phyloP scores from a whole-genome alignment of 1,140 invertebrate species.

The Nasonia longicornis region DNA sequence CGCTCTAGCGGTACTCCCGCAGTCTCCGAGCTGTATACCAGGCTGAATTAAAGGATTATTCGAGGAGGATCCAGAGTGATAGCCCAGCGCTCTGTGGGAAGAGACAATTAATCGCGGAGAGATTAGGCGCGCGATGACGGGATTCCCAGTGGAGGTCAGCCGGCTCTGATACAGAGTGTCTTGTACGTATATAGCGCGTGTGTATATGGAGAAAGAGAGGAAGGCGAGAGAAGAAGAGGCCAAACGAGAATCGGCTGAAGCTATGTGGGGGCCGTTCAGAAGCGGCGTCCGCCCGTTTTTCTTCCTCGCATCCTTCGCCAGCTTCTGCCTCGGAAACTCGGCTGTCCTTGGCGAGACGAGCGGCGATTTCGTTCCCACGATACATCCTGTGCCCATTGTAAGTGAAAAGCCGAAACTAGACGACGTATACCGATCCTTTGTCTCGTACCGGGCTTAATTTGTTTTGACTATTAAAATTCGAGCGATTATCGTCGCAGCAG shows the following conservation, averaged over 20 bases:
- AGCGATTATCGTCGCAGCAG: no score
- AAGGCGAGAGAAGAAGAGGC: not conserved
- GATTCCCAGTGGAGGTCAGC: not conserved
- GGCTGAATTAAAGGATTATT: not conserved
- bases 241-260: not conserved
- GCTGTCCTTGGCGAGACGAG: slow-evolving; percentile 6
- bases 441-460: not conserved
- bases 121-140: not conserved
- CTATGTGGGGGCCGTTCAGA: slow-evolving; percentile 11
- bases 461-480: no score
- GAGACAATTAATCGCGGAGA: not conserved
- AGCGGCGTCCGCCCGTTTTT: not conserved
- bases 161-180: not conserved
- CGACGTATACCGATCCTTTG: not conserved
- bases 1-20: no score
- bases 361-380: slow-evolving; percentile 4
- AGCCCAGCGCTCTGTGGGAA: no score
- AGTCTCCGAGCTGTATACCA: not conserved
- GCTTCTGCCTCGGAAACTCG: not conserved
- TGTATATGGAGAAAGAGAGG: not conserved
- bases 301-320: slow-evolving; percentile 5
- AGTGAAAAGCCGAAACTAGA: not conserved
- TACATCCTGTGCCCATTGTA: slow-evolving; percentile 6
- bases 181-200: not conserved
- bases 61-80: not conserved